Percentiles rank a stretch among this genome's conserved stretches.
Evolutionary conservation across 2,113 vertebrate species (phyloP).

Genomic region (Nannospalax galili): DNA sequence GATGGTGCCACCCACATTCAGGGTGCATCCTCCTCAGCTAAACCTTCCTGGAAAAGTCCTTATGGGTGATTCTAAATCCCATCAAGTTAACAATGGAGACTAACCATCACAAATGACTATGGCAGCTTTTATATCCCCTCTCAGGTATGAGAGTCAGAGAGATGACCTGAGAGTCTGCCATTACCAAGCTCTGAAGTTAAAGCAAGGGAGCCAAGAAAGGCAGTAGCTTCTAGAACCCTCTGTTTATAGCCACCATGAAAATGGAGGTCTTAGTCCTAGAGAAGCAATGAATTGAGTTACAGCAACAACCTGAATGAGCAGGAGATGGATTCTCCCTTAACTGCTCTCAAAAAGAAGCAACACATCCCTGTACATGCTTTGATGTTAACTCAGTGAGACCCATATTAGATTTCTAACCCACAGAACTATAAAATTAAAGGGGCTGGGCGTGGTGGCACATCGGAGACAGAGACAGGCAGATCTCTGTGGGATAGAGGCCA

Average conservation of each 20-base stretch:
- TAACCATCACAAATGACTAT: neutral
- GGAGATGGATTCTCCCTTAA: neutral
- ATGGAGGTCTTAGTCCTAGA: neutral
- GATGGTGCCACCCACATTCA: too few species aligned
- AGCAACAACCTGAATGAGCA: neutral
- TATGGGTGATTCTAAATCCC: too few species aligned
- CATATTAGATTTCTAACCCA: too few species aligned
- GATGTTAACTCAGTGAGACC: conserved; percentile 12
- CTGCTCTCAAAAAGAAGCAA: neutral
- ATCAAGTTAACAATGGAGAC: too few species aligned
- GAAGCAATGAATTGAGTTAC: conserved; percentile 21
- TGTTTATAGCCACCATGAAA: conserved; percentile 8
- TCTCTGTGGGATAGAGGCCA: too few species aligned
- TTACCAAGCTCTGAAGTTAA: neutral
- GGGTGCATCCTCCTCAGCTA: too few species aligned
- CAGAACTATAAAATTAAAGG: too few species aligned
- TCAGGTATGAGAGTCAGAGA: conserved; percentile 6
- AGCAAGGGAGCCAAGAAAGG: neutral
- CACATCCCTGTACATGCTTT: neutral
- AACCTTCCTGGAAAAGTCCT: too few species aligned
- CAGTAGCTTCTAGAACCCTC: neutral
- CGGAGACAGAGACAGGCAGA: too few species aligned
- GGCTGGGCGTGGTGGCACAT: too few species aligned
- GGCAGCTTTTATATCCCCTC: neutral
- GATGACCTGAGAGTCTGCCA: neutral